Evolutionary conservation across 2,113 vertebrate species (phyloP).

Genomic region (Tautogolabrus adspersus): DNA sequence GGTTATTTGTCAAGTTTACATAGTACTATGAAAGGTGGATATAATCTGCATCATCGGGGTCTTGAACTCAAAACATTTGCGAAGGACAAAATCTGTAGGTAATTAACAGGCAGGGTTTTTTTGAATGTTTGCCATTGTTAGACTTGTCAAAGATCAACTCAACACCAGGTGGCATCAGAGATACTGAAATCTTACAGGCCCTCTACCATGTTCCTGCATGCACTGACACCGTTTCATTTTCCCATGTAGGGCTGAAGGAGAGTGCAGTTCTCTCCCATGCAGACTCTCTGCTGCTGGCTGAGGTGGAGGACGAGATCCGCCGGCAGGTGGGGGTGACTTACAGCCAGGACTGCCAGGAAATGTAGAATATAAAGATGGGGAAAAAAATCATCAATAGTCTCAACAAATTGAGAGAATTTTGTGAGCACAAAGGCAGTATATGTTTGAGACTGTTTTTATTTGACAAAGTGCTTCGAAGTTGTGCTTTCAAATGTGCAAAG

Average conservation of each 20-base stretch:
- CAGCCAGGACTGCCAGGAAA: constrained; percentile 79
- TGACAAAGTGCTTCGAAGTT: too few species aligned
- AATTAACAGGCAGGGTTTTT: too few species aligned
- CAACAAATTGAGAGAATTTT: background rate
- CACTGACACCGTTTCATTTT: background rate
- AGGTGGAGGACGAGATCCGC: constrained; percentile 86
- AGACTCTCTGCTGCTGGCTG: constrained; percentile 85
- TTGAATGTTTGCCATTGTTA: background rate
- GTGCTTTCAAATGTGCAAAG: background rate
- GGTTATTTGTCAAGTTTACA: too few species aligned
- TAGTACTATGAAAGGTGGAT: too few species aligned
- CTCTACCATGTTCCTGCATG: background rate
- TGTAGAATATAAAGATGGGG: too few species aligned
- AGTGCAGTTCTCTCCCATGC: constrained; percentile 84
- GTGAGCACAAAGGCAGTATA: background rate
- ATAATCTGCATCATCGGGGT: too few species aligned
- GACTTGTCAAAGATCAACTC: background rate
- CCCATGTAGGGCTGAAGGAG: constrained; percentile 86
- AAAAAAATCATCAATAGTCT: too few species aligned
- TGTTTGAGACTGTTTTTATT: background rate
- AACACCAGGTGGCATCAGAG: constrained; percentile 60
- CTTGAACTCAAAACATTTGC: too few species aligned
- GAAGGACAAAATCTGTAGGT: too few species aligned
- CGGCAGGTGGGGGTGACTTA: constrained; percentile 85
- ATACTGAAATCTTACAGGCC: background rate